phyloP scores from a whole-genome alignment of 2,888 invertebrate genomes.

The Leptinotarsa peninsularis region DNA sequence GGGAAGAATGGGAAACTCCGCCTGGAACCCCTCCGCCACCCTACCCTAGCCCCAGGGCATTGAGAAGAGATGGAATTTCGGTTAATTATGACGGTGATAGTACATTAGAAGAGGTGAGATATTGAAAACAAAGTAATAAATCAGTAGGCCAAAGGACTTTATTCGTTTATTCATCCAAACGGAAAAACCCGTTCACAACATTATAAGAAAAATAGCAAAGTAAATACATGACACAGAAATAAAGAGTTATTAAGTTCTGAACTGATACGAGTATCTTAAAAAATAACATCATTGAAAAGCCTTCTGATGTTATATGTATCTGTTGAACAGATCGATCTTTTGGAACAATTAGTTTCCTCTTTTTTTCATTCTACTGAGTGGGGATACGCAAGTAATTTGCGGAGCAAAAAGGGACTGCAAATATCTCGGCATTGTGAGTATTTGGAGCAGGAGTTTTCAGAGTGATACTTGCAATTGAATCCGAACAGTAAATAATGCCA shows the following conservation, averaged over 20 bases:
- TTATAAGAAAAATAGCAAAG: background rate
- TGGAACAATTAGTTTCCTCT: background rate
- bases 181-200: background rate
- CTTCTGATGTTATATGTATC: no score
- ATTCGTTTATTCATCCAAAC: background rate
- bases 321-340: background rate
- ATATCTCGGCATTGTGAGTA: background rate
- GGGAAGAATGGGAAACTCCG: conserved; percentile 63
- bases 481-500: background rate
- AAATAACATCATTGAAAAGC: no score
- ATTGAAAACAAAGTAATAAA: background rate
- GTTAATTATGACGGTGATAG: conserved; percentile 48
- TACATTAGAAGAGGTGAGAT: conserved; percentile 47
- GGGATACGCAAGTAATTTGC: background rate
- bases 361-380: background rate
- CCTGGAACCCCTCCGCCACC: conserved; percentile 91
- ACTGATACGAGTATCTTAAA: no score
- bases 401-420: background rate
- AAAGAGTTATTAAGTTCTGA: background rate
- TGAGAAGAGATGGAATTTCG: conserved; percentile 53
- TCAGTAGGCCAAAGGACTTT: background rate
- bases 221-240: background rate
- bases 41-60: conserved; percentile 70
- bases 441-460: background rate
- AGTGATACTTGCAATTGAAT: background rate